Percentiles rank a stretch among this genome's conserved stretches.
phyloP scores from a whole-genome alignment of 1,140 invertebrate species.

The Drosophila melanica region DNA sequence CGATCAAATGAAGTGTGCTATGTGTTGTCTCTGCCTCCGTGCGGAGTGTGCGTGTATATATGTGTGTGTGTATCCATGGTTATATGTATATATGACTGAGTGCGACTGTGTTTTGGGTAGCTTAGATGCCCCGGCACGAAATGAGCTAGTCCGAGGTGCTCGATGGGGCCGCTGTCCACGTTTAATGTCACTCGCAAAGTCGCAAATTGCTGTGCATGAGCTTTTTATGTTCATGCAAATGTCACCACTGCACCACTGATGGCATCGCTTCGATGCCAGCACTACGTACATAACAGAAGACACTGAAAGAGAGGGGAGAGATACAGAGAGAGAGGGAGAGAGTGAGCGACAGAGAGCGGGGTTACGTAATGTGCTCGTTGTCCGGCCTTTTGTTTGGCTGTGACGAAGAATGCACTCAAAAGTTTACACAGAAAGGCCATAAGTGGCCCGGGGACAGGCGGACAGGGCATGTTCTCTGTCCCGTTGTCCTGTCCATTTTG shows the following conservation, averaged over 20 bases:
- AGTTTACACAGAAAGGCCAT: conserved; percentile 81
- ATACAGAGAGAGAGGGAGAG: background rate
- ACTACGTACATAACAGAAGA: conserved; percentile 4
- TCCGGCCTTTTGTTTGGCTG: conserved; percentile 74
- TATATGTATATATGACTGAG: background rate
- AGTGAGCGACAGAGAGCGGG: background rate
- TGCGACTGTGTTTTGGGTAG: conserved; percentile 6
- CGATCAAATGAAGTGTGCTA: conserved; percentile 81
- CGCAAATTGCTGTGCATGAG: conserved; percentile 82
- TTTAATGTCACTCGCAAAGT: conserved; percentile 82
- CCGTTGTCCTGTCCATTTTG: conserved; percentile 52
- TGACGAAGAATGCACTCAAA: conserved; percentile 80
- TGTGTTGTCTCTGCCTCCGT: conserved; percentile 28
- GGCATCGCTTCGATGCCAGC: conserved; percentile 49
- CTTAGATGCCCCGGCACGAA: conserved; percentile 45
- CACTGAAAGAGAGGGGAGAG: too few species aligned
- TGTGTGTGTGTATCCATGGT: conserved; percentile 8
- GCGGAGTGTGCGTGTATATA: conserved; percentile 1
- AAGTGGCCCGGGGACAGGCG: conserved; percentile 55
- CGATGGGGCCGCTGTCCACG: conserved; percentile 61
- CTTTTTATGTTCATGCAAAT: conserved; percentile 83
- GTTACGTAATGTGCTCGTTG: conserved; percentile 63
- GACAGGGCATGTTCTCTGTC: background rate
- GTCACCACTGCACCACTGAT: conserved; percentile 75
- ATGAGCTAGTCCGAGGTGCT: conserved; percentile 33